Evolutionary conservation across 2,888 invertebrate species (phyloP).

Genomic region (Zele albiditarsus): DNA sequence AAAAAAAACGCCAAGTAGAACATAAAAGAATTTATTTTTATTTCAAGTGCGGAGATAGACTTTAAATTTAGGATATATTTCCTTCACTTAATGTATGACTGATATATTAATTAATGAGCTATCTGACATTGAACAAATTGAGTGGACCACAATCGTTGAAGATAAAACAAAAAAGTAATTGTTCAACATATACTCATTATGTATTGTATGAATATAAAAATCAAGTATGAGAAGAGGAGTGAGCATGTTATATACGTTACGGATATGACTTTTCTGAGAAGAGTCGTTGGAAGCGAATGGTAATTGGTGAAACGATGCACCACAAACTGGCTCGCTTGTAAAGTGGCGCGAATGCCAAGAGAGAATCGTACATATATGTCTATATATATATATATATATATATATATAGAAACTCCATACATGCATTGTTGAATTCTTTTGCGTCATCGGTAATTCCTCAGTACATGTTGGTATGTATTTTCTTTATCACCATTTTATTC

Average conservation of each 20-base stretch:
- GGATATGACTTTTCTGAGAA: constrained; percentile 44
- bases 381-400: background rate
- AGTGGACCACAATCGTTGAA: background rate
- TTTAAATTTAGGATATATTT: too few relatives aligned
- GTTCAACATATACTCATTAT: constrained; percentile 6
- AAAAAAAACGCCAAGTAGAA: too few relatives aligned
- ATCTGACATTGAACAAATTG: too few relatives aligned
- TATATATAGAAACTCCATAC: constrained; percentile 15
- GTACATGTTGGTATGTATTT: constrained; percentile 13
- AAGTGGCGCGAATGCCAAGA: constrained; percentile 38
- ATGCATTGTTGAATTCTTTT: constrained; percentile 13
- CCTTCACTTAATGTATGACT: too few relatives aligned
- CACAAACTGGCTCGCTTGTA: constrained; percentile 33
- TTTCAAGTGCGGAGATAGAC: too few relatives aligned
- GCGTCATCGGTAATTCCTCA: constrained; percentile 20
- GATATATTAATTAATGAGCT: too few relatives aligned
- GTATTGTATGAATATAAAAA: constrained; percentile 12
- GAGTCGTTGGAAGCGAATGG: constrained; percentile 41
- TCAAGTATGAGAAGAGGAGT: background rate
- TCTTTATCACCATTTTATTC: constrained; percentile 8
- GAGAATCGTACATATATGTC: constrained; percentile 15
- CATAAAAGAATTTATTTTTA: too few relatives aligned
- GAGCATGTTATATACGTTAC: constrained; percentile 37
- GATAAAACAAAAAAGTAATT: background rate
- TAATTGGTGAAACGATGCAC: constrained; percentile 45